Conservation (phyloP, 2,113 vertebrate species). For the Oxyruncus cristatus region DNA sequence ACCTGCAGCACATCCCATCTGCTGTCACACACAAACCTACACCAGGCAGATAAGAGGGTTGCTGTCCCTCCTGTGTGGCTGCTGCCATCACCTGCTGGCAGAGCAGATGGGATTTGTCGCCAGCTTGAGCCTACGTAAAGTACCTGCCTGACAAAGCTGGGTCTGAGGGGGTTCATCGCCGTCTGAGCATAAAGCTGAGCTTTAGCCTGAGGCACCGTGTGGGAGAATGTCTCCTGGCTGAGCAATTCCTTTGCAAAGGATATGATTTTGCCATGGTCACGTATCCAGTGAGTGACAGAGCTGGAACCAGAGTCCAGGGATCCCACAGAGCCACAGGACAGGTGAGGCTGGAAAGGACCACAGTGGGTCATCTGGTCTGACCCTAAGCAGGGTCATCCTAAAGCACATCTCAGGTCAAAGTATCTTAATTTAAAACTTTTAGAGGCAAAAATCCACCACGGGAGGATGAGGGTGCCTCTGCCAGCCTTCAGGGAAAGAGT, state of each 20-base stretch:
- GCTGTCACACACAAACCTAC: neutral
- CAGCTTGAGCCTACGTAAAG: neutral
- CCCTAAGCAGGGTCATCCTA: neutral
- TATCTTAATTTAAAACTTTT: neutral
- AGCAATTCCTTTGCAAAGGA: neutral
- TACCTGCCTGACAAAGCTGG: neutral
- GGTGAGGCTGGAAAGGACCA: neutral
- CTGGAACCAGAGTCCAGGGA: neutral
- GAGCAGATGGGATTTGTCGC: constrained; percentile 16
- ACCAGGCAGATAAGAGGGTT: neutral
- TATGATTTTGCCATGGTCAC: neutral
- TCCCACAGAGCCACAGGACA: fast-evolving
- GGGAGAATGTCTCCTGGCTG: neutral
- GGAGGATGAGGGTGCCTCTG: neutral
- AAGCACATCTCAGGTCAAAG: neutral
- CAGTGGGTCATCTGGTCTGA: neutral
- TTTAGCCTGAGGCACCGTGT: neutral
- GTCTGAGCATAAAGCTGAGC: neutral
- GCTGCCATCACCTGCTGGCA: neutral
- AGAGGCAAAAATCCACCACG: neutral
- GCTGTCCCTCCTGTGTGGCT: neutral
- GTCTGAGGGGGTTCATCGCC: neutral
- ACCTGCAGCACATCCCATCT: neutral
- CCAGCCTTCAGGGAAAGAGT: neutral
- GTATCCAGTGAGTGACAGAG: neutral